These are phyloP conservation scores for Theretra japonica DNA, from an alignment of 2,888 invertebrate genomes.

Conservation along the genomic window DNA sequence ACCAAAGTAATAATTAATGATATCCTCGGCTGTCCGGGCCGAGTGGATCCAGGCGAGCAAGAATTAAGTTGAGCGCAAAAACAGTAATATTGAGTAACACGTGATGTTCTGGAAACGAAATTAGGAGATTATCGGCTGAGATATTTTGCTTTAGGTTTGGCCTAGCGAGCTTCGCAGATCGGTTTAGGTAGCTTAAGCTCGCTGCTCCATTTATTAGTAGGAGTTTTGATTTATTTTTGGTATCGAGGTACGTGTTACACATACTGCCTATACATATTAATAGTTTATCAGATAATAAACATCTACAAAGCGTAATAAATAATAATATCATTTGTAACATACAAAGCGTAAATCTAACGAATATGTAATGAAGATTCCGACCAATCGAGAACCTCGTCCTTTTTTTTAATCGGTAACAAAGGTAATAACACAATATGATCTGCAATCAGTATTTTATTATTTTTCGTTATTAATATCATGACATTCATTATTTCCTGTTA, in stretches of 20 bases:
- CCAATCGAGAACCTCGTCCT: too few relatives aligned
- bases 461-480: too few relatives aligned
- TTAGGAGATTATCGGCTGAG: slow-evolving; percentile 16
- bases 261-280: too few relatives aligned
- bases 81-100: slow-evolving; percentile 16
- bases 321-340: too few relatives aligned
- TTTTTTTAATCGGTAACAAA: too few relatives aligned
- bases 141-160: not conserved
- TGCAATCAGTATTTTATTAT: too few relatives aligned
- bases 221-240: not conserved
- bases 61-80: slow-evolving; percentile 25
- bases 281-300: not conserved
- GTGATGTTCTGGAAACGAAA: slow-evolving; percentile 7
- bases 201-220: not conserved
- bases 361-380: too few relatives aligned
- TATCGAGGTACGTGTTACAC: too few relatives aligned
- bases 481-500: too few relatives aligned
- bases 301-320: not conserved
- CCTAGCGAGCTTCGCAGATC: not conserved
- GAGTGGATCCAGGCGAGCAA: not conserved
- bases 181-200: not conserved
- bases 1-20: slow-evolving; percentile 28
- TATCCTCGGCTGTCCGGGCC: not conserved
- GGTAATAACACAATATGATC: too few relatives aligned
- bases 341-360: too few relatives aligned